phyloP scores from a whole-genome alignment of 2,113 vertebrate genomes.

The Todiramphus chloris region DNA sequence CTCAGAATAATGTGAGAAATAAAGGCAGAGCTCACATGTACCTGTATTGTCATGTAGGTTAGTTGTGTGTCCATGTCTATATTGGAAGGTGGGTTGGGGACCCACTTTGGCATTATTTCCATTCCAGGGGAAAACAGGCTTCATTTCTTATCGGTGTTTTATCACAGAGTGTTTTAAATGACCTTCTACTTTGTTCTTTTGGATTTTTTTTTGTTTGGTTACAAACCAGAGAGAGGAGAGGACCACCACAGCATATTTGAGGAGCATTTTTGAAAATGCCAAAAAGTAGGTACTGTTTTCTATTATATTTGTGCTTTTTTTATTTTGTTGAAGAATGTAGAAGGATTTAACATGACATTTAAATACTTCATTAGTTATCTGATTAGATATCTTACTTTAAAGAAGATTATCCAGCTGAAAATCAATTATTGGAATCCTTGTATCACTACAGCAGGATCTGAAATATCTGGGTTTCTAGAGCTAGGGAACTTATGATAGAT shows the following conservation, averaged over 20 bases:
- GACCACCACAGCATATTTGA: slow-evolving; percentile 65
- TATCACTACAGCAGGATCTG: background rate
- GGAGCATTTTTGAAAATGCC: slow-evolving; percentile 86
- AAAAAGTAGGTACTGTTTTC: slow-evolving; percentile 81
- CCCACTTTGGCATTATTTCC: background rate
- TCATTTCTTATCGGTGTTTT: background rate
- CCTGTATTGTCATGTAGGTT: background rate
- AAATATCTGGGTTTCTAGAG: background rate
- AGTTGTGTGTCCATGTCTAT: background rate
- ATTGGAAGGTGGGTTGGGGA: background rate
- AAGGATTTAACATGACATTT: background rate
- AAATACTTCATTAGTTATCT: background rate
- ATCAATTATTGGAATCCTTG: background rate
- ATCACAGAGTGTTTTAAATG: background rate
- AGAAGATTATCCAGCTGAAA: background rate
- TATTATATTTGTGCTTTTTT: background rate
- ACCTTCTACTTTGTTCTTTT: background rate
- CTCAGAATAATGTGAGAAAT: background rate
- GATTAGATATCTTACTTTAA: background rate
- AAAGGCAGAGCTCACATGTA: background rate
- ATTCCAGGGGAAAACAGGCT: background rate
- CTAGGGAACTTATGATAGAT: background rate
- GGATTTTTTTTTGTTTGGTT: slow-evolving; percentile 11
- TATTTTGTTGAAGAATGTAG: background rate
- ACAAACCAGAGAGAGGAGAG: slow-evolving; percentile 81